Evolutionary conservation across 2,797 vertebrate species (phyloP).

Genomic region (Pelobates cultripes): DNA sequence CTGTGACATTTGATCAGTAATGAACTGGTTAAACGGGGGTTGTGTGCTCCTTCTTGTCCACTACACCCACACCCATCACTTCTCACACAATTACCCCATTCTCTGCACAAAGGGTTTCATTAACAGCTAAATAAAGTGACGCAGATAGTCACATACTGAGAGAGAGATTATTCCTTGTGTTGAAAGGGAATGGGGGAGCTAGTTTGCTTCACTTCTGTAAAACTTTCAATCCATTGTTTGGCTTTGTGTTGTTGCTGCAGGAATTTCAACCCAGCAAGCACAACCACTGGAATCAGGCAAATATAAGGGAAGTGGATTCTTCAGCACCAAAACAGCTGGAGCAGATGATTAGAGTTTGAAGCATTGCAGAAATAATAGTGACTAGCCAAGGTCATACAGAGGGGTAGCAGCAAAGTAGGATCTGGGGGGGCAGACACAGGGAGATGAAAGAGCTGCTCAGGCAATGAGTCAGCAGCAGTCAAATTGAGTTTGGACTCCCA

Average conservation of each 20-base stretch:
- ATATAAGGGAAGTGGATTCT: conserved; percentile 1
- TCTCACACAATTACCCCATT: conserved; percentile 43
- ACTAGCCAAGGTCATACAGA: background rate
- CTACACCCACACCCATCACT: conserved; percentile 30
- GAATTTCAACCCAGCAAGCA: too few relatives aligned
- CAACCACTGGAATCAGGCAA: background rate
- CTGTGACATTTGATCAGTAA: background rate
- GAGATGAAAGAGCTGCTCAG: background rate
- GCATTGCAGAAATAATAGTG: background rate
- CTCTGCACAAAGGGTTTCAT: conserved; percentile 48
- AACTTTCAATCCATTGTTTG: too few relatives aligned
- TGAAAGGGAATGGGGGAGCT: background rate
- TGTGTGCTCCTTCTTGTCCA: conserved; percentile 4
- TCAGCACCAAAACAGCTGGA: background rate
- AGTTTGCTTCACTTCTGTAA: too few relatives aligned
- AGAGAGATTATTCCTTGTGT: background rate
- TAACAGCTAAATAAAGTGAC: conserved; percentile 48
- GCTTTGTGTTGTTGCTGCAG: too few relatives aligned
- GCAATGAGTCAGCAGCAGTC: conserved; percentile 5
- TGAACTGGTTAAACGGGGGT: conserved; percentile 28
- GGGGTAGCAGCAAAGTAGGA: background rate
- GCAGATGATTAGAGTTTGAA: background rate
- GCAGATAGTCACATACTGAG: conserved; percentile 1
- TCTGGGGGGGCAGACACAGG: background rate
- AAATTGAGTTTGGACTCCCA: background rate